A percentile compares a stretch with the other conserved stretches of the same genome.
Conservation (phyloP, 2,888 invertebrate genomes). For the Scaeva pyrastri region DNA sequence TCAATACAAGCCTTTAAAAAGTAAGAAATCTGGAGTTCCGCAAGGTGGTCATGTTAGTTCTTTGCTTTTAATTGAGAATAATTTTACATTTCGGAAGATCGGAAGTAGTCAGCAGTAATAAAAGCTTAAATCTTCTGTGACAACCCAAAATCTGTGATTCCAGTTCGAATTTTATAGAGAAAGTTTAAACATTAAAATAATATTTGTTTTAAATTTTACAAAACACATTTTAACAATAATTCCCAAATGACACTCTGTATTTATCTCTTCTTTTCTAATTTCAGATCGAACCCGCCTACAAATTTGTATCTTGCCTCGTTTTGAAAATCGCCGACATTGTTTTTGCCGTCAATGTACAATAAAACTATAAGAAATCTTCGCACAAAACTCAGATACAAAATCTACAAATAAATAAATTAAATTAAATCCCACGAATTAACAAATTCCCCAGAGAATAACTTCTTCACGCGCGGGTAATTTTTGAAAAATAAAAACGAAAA, state of each 20-base stretch:
- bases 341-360: background rate
- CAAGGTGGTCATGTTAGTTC: too few species aligned
- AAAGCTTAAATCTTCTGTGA: too few species aligned
- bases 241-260: background rate
- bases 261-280: background rate
- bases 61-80: too few species aligned
- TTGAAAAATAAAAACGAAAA: background rate
- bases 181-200: too few species aligned
- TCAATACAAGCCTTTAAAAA: too few species aligned
- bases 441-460: slow-evolving; percentile 16
- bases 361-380: background rate
- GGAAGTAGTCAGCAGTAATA: too few species aligned
- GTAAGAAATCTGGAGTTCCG: too few species aligned
- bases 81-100: too few species aligned
- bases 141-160: too few species aligned
- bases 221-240: too few species aligned
- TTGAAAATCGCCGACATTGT: background rate
- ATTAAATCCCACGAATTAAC: slow-evolving; percentile 5
- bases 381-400: slow-evolving; percentile 7
- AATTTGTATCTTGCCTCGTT: slow-evolving; percentile 7
- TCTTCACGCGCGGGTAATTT: slow-evolving; percentile 34
- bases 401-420: slow-evolving; percentile 14
- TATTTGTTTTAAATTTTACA: too few species aligned
- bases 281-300: background rate
- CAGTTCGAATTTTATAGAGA: too few species aligned